Evolutionary conservation across 2,797 vertebrate species (phyloP).

Genomic region (Amazona ochrocephala): DNA sequence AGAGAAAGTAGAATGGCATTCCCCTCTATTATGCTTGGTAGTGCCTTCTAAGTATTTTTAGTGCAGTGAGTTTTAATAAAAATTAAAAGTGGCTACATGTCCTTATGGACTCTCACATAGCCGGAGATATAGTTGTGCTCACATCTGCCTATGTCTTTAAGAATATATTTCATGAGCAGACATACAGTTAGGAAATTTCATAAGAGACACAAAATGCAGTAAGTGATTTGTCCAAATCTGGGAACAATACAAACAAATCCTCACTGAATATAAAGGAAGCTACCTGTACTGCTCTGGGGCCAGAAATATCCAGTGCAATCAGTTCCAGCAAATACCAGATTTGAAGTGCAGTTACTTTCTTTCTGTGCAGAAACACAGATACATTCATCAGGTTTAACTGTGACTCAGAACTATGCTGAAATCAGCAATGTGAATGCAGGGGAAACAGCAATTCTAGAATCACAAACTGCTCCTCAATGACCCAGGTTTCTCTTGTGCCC

Average conservation of each 20-base stretch:
- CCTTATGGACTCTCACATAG: not conserved
- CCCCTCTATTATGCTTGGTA: not conserved
- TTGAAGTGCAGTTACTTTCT: not conserved
- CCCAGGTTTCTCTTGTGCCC: not conserved
- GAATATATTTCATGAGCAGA: not conserved
- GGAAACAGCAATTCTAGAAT: not conserved
- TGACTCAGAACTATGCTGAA: not conserved
- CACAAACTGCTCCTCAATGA: not conserved
- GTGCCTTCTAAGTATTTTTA: not conserved
- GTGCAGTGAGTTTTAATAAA: not conserved
- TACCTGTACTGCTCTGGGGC: not conserved
- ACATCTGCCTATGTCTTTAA: not conserved
- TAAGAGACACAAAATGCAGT: not conserved
- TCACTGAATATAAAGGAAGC: not conserved
- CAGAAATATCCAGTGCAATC: not conserved
- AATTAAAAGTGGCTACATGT: not conserved
- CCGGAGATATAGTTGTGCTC: not conserved
- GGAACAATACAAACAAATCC: not conserved
- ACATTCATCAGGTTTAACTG: not conserved
- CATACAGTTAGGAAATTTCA: not conserved
- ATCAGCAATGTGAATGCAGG: not conserved
- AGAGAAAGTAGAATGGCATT: not conserved
- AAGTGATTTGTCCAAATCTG: not conserved
- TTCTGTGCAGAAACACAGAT: not conserved
- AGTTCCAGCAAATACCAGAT: not conserved